These are phyloP conservation scores for Pasiphila rectangulata DNA, from an alignment of 2,888 invertebrate species.

Conservation along the genomic window DNA sequence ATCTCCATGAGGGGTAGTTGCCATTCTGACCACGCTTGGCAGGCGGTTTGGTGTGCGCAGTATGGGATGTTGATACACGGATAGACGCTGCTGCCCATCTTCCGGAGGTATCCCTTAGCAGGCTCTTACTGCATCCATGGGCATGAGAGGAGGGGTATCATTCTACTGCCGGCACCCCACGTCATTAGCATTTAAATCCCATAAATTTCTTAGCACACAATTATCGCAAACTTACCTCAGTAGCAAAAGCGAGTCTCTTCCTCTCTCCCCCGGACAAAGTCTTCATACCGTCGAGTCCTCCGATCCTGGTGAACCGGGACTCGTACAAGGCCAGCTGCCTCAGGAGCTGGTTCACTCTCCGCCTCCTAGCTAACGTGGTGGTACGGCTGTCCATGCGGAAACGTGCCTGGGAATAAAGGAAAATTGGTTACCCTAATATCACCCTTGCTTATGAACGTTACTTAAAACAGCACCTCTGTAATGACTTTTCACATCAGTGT, in stretches of 20 bases:
- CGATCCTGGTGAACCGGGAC: constrained; percentile 88
- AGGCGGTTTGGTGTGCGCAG: no score
- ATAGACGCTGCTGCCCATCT: no score
- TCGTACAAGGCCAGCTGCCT: constrained; percentile 86
- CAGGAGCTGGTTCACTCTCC: constrained; percentile 85
- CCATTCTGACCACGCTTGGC: no score
- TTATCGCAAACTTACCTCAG: constrained; percentile 89
- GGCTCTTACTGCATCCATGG: no score
- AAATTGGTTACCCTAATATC: background rate
- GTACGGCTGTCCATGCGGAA: constrained; percentile 88
- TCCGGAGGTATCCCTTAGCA: no score
- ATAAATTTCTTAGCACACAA: no score
- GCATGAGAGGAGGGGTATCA: no score
- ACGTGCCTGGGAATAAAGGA: constrained; percentile 79
- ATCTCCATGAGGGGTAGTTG: no score
- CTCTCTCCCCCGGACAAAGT: constrained; percentile 96
- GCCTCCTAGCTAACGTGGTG: constrained; percentile 79
- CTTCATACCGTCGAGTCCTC: constrained; percentile 86
- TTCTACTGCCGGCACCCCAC: no score
- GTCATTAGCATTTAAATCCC: no score
- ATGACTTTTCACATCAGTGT: no score
- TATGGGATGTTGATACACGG: no score
- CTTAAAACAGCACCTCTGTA: background rate
- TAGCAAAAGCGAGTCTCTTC: constrained; percentile 95
- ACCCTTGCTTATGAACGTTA: background rate